Base-by-base conservation (phyloP, 2,888 invertebrate species). In the Cephonodes hylas region DNA sequence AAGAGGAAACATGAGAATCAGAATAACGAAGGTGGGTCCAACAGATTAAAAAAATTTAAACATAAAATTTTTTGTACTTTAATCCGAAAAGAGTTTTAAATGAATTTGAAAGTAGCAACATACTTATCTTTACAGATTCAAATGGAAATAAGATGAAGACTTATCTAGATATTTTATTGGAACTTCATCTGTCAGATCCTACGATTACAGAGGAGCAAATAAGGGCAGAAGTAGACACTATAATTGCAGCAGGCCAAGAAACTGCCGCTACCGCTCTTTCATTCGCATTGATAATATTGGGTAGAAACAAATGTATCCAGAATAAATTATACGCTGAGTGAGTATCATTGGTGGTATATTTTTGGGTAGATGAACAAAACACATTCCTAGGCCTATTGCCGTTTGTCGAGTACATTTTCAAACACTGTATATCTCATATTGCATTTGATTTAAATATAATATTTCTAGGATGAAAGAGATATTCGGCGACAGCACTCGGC, bases 191-290 rank as follows among this genome's bases (percentile, higher is more conserved):
- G 58, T 68, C 71, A 0, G 91, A 92, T 31, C 75, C 78, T 0
- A 79, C 76, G 60, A 83, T 94, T 10, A 90, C 93, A 0, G 89
- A 92, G 61, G 71, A 89, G 63, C 93, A 94, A 72, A 80, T 94
- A 20, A 79, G 86, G 65, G 86, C 93, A 3, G 94, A 94, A 79
- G 93, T 94, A 27, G 89, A 93, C 67, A 94, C 94, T 2, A 93
- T 94, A 72, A 93, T 94, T 66, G 79, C 94, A 13, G 94, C 92
- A 0, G 94, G 94, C 18, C 91, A 93, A 76, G 90, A 93, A 77
- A 93, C 93, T 0, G 87, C 88, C 0, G 90, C 93, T 0, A 75
- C 86, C 6, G 83, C 85, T 0, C 68, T 90, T 42, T 82, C 83
- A 65, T 91, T 79, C 67, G 61, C 78, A 0, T 65, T 93, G 2